phyloP scores from a whole-genome alignment of 2,888 invertebrate genomes.

The Margaritifera margaritifera region DNA sequence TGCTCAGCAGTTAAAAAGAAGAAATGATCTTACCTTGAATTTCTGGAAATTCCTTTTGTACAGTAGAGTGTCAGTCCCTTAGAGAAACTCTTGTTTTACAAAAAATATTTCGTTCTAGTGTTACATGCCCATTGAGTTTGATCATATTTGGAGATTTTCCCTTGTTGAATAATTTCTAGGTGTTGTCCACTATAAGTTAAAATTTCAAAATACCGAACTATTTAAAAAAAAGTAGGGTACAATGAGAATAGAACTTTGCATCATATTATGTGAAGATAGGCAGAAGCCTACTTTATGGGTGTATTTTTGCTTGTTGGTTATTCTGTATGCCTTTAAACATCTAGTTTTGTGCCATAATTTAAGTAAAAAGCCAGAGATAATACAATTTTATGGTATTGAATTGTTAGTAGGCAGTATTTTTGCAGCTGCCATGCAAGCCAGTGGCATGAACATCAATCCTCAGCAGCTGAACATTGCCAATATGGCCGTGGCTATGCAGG shows the following conservation, averaged over 20 bases:
- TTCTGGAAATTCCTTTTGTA: too few relatives aligned
- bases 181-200: not conserved
- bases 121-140: not conserved
- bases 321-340: not conserved
- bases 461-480: conserved; percentile 52
- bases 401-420: conserved; percentile 9
- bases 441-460: conserved; percentile 48
- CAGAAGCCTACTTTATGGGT: not conserved
- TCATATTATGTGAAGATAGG: not conserved
- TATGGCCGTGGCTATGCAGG: conserved; percentile 57
- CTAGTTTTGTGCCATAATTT: not conserved
- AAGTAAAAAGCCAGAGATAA: too few relatives aligned
- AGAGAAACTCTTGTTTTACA: too few relatives aligned
- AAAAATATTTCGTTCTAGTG: too few relatives aligned
- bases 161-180: not conserved
- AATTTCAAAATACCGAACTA: too few relatives aligned
- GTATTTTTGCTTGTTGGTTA: not conserved
- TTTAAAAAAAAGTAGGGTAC: not conserved
- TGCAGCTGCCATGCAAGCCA: conserved; percentile 59
- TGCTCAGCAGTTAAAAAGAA: too few relatives aligned
- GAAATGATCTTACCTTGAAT: too few relatives aligned
- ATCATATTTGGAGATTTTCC: not conserved
- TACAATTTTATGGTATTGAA: too few relatives aligned
- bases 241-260: not conserved
- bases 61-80: too few relatives aligned